Base-by-base conservation (phyloP, 2,797 vertebrate genomes). In the Epinephelus awoara region DNA sequence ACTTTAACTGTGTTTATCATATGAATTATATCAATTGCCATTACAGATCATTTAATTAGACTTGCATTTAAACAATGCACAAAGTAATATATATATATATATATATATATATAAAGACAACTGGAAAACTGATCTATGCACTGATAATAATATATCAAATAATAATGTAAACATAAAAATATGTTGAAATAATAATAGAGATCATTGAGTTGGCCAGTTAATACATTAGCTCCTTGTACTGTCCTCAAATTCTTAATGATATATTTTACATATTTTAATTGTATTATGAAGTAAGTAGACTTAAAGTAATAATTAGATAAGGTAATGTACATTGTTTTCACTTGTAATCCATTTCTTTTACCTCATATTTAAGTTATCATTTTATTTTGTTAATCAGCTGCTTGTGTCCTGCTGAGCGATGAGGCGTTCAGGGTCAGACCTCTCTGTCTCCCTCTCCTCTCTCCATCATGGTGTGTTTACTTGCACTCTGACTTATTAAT, bases 401-500 rank as follows among this genome's bases (percentile, higher is more conserved):
- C 15, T 4, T 7, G 11, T 63, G 56, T 64, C 67, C 51, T 49
- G 50, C 29, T 42, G 58, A 70, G 21, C 2, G 8, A 19, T 42
- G 67, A 64, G 58, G 29, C 44, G 2, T 77, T 68, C 59, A 51
- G 40, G 59, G 44, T 57, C 58, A 11, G 11, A 19, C 66, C n/a
- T 47, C 44, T 50, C 62, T 15, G 58, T 42, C 38, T 57, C 46
- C 27, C 9, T 18, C 25, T 65, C 11, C 14, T 18, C 23, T 52
- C 74, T 40, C 42, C 51, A 42, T 21, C 52, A 6, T 11, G 67
- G 67, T 59, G 46, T 54, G 54, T 78, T 78, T 71, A 67, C 7
- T 56, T 68, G 77, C 50, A 38, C 34, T 72, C 54, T 25, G 68
- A 52, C 54, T 51, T 71, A 21, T 51, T 0, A 42, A 21, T 1